These are phyloP conservation scores for Panthera uncia DNA, from an alignment of 2,113 vertebrate species.

Conservation along the genomic window DNA sequence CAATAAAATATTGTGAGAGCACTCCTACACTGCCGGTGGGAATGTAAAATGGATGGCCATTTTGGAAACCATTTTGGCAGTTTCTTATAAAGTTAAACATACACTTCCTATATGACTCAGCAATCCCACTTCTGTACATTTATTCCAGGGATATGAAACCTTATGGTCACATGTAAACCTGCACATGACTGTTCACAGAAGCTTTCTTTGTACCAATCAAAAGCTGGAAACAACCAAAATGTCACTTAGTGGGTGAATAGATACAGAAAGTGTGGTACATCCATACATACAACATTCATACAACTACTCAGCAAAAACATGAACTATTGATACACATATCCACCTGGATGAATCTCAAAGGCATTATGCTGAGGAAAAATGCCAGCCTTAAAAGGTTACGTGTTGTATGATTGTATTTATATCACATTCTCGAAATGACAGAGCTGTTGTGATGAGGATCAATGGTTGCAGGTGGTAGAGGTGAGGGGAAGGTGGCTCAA, in stretches of 20 bases:
- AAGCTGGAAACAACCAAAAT: neutral
- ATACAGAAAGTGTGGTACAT: neutral
- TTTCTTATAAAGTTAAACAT: neutral
- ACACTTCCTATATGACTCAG: neutral
- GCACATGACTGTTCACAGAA: neutral
- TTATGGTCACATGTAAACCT: neutral
- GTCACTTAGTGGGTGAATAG: neutral
- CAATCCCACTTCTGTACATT: neutral
- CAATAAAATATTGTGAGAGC: neutral
- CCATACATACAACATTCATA: no score
- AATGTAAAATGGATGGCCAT: neutral
- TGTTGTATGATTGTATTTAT: neutral
- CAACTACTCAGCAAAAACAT: neutral
- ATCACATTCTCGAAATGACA: neutral
- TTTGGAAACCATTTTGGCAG: neutral
- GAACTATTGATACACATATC: neutral
- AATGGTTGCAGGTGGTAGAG: neutral
- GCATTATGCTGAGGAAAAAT: neutral
- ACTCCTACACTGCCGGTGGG: neutral
- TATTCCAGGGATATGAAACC: neutral
- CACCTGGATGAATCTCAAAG: neutral
- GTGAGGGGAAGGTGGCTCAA: neutral
- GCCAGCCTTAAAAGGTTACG: neutral
- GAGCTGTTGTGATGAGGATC: neutral
- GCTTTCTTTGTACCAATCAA: neutral